phyloP scores from a whole-genome alignment of 1,140 invertebrate species.

The Pseudobourletiella spinata region DNA sequence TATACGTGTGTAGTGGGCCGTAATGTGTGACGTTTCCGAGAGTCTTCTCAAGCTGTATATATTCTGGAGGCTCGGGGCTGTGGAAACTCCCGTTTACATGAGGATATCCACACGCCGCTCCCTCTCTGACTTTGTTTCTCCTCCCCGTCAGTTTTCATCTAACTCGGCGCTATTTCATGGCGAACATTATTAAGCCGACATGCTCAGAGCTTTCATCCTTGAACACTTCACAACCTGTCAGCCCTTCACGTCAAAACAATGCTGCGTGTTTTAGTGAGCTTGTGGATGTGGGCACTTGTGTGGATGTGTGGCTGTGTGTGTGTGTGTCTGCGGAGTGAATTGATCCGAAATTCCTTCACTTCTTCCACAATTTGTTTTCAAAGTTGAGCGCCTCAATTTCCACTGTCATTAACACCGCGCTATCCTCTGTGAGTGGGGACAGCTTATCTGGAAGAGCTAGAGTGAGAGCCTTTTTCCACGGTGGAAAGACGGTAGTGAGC shows the following conservation, averaged over 20 bases:
- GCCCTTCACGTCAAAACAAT: not conserved
- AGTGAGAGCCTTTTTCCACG: not conserved
- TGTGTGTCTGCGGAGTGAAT: not conserved
- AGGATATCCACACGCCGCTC: not conserved
- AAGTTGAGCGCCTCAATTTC: not conserved
- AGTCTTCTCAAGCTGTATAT: too few relatives aligned
- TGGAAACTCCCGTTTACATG: not conserved
- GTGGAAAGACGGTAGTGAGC: not conserved
- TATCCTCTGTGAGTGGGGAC: too few relatives aligned
- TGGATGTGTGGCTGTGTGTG: not conserved
- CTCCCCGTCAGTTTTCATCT: constrained; percentile 5
- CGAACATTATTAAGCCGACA: not conserved
- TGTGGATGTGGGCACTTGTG: too few relatives aligned
- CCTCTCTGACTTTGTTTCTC: not conserved
- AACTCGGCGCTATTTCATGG: not conserved
- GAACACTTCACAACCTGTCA: constrained; percentile 1
- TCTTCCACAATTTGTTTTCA: not conserved
- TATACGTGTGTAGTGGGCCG: too few relatives aligned
- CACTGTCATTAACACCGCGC: too few relatives aligned
- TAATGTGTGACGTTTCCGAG: too few relatives aligned
- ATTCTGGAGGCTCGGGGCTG: too few relatives aligned
- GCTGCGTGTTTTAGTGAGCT: too few relatives aligned
- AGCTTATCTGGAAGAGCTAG: not conserved
- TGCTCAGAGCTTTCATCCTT: constrained; percentile 2
- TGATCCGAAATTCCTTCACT: too few relatives aligned